Evolutionary conservation across 2,888 invertebrate species (phyloP), one percentile per base, ranked within the genome.

Genomic region (Zele albiditarsus): DNA sequence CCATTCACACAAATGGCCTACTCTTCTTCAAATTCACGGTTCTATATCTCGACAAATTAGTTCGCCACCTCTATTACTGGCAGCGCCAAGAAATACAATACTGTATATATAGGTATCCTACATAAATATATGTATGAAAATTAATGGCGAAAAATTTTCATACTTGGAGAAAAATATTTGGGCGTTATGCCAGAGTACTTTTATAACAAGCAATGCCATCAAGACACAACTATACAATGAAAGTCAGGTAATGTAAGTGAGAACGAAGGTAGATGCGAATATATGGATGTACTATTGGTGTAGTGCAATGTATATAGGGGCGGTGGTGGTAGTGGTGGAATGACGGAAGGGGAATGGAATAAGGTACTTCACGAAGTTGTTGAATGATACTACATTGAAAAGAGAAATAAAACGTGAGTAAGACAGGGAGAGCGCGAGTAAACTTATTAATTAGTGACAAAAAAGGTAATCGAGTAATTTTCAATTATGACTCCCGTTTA

Each of bases 391-490:
- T 33, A 42, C 14, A 46, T 20, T 14, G 28, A 38, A 49, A 65
- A 25, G 66, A 66, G 20, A 53, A 6, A 53, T 76, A 80, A 8
- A 20, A 20, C 5, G 20, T 6, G 53, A 20, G 20, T n/a, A 76
- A 83, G 81, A 82, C 70, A 80, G 79, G 81, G 80, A 81, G 82
- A 84, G 82, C 84, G 82, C 83, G 85, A 38, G 27, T 16, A 25
- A 31, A 85, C 86, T 85, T 90, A 90, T 91, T 92, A 92, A 92
- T 92, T 92, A 92, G 91, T 90, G 91, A 91, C 91, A 92, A 92
- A 92, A 92, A 92, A 91, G 91, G 91, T 92, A 92, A 92, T 92
- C 92, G 91, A 92, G 92, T 92, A 91, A 92, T 92, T 92, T 92
- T 92, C 92, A 92, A 92, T 92, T 91, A 91, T 90, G 90, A 89